Percentiles rank a stretch among this genome's conserved stretches.
These are phyloP conservation scores for Eilema caniola DNA, from an alignment of 2,888 invertebrate genomes.

Conservation along the genomic window DNA sequence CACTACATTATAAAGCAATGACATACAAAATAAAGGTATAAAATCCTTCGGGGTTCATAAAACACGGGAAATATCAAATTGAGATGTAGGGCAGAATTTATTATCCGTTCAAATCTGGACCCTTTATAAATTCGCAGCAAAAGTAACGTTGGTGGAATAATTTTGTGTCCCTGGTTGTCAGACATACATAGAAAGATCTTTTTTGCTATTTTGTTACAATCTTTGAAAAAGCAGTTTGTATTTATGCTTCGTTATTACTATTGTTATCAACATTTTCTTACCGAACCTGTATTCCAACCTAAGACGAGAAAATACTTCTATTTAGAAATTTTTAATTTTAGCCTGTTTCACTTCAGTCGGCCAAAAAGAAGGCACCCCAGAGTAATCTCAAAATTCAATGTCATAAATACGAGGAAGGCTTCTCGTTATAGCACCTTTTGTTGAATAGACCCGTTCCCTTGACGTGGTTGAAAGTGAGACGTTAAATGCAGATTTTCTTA, in stretches of 20 bases:
- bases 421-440: no score
- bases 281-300: no score
- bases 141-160: neutral
- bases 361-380: no score
- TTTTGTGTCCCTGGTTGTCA: neutral
- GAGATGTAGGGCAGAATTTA: neutral
- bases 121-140: neutral
- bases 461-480: neutral
- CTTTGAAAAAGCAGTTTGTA: no score
- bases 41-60: neutral
- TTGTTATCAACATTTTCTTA: no score
- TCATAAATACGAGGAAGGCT: no score
- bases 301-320: no score
- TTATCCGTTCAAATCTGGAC: conserved; percentile 4
- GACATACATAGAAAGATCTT: neutral
- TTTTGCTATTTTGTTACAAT: neutral
- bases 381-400: no score
- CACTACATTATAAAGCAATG: neutral
- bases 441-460: neutral
- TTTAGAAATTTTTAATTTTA: no score
- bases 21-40: neutral
- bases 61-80: neutral
- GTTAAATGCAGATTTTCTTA: neutral
- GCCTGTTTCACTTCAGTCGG: no score
- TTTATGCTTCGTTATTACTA: no score